Percentiles rank a stretch among this genome's conserved stretches.
These are phyloP conservation scores for Rattus norvegicus DNA, from an alignment of 2,113 vertebrate genomes.

Conservation along the genomic window GRCr8 NC_086032.1:56842001-56842500, in stretches of 20 bases:
- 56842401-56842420: neutral
- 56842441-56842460: neutral
- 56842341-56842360: neutral
- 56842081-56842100: neutral
- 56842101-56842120: neutral
- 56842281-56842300: no score
- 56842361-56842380: neutral
- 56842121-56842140: neutral
- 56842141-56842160: neutral
- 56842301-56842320: neutral
- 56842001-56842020: neutral
- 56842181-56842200: neutral
- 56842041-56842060: neutral
- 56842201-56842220: no score
- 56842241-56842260: neutral
- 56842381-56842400: neutral
- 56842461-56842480: conserved; percentile 27
- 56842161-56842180: neutral
- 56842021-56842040: neutral
- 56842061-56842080: neutral
- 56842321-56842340: neutral
- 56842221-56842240: neutral
- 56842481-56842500: neutral
- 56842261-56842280: neutral
- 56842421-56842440: neutral